These are phyloP conservation scores for Hydropsyche tenuis DNA, from an alignment of 1,140 invertebrate species.

Conservation along the genomic window DNA sequence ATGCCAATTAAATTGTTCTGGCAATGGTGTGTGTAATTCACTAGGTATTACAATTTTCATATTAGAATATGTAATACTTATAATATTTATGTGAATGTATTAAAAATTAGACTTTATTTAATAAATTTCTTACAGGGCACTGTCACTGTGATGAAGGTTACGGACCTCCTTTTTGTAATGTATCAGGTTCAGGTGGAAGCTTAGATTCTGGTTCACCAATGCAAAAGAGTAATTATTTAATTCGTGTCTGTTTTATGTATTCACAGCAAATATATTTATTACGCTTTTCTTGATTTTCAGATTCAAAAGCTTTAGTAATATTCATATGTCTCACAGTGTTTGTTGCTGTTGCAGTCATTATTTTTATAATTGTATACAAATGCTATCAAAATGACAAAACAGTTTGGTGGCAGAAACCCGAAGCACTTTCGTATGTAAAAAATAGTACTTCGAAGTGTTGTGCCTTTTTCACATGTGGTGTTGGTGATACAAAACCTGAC, in stretches of 20 bases:
- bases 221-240: conserved; percentile 70
- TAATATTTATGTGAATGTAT: background rate
- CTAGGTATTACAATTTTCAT: conserved; percentile 53
- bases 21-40: conserved; percentile 91
- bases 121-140: conserved; percentile 71
- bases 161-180: conserved; percentile 83
- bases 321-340: conserved; percentile 80
- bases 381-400: no score
- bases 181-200: conserved; percentile 89
- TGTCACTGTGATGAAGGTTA: conserved; percentile 95
- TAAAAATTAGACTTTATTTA: no score
- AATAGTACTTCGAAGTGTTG: no score
- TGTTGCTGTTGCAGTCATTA: no score
- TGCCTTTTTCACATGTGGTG: no score
- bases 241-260: background rate
- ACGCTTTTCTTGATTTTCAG: conserved; percentile 62
- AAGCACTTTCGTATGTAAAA: no score
- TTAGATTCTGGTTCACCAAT: conserved; percentile 90
- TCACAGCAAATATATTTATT: background rate
- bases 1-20: conserved; percentile 85
- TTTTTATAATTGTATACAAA: no score
- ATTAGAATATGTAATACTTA: background rate
- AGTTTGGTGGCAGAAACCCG: no score
- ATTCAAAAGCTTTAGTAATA: conserved; percentile 70
- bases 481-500: no score